phyloP scores from a whole-genome alignment of 1,140 invertebrate species.

The Geopemphigus sp. region DNA sequence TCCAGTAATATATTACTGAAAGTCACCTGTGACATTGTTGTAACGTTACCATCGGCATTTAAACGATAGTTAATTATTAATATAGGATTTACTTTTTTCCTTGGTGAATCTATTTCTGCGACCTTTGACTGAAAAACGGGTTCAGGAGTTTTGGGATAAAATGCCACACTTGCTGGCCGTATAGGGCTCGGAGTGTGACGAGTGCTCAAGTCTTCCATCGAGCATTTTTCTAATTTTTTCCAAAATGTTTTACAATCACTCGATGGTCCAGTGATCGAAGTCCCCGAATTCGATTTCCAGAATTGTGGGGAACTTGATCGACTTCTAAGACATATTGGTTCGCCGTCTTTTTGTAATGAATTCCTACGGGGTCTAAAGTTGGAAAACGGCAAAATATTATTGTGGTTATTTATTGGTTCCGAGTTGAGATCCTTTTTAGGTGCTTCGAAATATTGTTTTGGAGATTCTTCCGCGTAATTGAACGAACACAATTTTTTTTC shows the following conservation, averaged over 20 bases:
- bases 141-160: constrained; percentile 31
- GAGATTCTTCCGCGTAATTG: not conserved
- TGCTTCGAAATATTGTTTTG: not conserved
- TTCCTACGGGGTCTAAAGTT: constrained; percentile 33
- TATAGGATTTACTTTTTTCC: constrained; percentile 25
- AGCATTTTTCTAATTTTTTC: constrained; percentile 37
- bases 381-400: not conserved
- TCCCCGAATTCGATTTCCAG: not conserved
- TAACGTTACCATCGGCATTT: not conserved
- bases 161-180: constrained; percentile 36
- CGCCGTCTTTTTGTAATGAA: constrained; percentile 26
- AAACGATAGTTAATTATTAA: not conserved
- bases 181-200: constrained; percentile 30
- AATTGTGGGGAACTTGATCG: constrained; percentile 38
- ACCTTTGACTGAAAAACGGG: not conserved
- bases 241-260: constrained; percentile 33
- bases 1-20: constrained; percentile 38
- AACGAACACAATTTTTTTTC: not conserved
- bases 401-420: not conserved
- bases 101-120: not conserved
- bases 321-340: constrained; percentile 6
- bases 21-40: constrained; percentile 11
- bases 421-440: not conserved
- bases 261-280: not conserved
- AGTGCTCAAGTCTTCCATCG: constrained; percentile 31